phyloP scores from a whole-genome alignment of 1,140 invertebrate species.

The Panonychus citri region DNA sequence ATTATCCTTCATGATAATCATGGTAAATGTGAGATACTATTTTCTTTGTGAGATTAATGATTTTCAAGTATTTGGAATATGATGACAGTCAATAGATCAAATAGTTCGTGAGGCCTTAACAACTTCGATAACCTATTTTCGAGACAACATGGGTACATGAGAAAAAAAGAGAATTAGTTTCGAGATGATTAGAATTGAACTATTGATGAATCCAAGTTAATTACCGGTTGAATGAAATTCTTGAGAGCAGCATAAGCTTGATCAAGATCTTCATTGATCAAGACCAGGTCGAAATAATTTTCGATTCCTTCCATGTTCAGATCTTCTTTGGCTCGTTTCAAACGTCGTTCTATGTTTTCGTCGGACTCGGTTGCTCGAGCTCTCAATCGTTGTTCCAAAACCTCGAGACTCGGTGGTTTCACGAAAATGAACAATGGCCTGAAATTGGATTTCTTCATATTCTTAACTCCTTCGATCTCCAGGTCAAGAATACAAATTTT shows the following conservation, averaged over 20 bases:
- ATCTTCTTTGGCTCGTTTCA: constrained; percentile 47
- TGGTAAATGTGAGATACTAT: too few relatives aligned
- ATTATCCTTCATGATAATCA: too few relatives aligned
- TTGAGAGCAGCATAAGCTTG: constrained; percentile 40
- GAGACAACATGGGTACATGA: too few relatives aligned
- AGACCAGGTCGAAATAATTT: constrained; percentile 55
- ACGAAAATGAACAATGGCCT: constrained; percentile 71
- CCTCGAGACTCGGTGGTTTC: constrained; percentile 64
- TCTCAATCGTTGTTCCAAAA: constrained; percentile 44
- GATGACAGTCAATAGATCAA: too few relatives aligned
- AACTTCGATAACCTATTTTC: too few relatives aligned
- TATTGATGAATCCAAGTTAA: too few relatives aligned
- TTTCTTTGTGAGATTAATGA: too few relatives aligned
- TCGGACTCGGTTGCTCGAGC: constrained; percentile 66
- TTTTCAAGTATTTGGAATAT: too few relatives aligned
- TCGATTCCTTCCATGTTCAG: constrained; percentile 48
- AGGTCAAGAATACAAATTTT: constrained; percentile 86
- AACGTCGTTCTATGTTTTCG: constrained; percentile 47
- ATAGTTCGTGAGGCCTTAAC: too few relatives aligned
- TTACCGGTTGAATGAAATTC: not conserved
- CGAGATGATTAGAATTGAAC: too few relatives aligned
- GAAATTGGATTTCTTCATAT: constrained; percentile 57
- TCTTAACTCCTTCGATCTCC: constrained; percentile 84
- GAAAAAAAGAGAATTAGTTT: too few relatives aligned
- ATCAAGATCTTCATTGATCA: constrained; percentile 79